Percentiles rank a stretch among this genome's conserved stretches.
Conservation (phyloP, 2,113 vertebrate species). For the Corythornis vintsioides region DNA sequence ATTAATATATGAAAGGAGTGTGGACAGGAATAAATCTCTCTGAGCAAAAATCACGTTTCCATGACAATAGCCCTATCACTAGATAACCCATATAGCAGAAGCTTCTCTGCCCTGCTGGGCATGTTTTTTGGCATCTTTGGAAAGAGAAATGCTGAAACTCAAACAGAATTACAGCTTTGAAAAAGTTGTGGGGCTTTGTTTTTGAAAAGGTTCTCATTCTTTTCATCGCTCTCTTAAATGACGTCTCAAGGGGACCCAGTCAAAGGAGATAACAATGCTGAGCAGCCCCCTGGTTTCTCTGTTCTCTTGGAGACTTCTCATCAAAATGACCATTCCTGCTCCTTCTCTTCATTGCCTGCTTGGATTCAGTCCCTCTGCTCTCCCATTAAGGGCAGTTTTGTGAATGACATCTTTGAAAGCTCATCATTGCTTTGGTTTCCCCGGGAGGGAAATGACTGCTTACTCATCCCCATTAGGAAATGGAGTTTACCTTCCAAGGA, state of each 20-base stretch:
- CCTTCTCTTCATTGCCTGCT: constrained; percentile 28
- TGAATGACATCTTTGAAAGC: constrained; percentile 59
- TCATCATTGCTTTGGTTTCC: constrained; percentile 37
- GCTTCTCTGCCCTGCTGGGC: constrained; percentile 43
- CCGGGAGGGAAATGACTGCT: constrained; percentile 20
- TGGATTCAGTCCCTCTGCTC: constrained; percentile 39
- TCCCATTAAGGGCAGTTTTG: constrained; percentile 38
- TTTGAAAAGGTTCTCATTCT: background rate
- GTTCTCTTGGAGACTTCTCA: constrained; percentile 24
- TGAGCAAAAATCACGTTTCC: constrained; percentile 53
- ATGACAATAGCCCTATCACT: constrained; percentile 43
- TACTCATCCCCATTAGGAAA: constrained; percentile 43
- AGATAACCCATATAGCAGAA: constrained; percentile 18
- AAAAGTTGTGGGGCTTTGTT: background rate
- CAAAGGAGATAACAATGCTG: background rate
- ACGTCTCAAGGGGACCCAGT: background rate
- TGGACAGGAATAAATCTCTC: background rate
- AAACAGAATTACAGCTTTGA: constrained; percentile 11
- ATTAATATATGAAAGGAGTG: constrained; percentile 12
- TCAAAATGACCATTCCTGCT: constrained; percentile 7
- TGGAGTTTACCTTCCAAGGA: constrained; percentile 47
- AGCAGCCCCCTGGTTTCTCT: constrained; percentile 14
- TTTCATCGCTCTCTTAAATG: constrained; percentile 32
- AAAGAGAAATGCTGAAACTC: constrained; percentile 12
- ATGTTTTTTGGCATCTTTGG: constrained; percentile 30